phyloP scores from a whole-genome alignment of 2,797 vertebrate genomes.

The Pseudochirops cupreus region DNA sequence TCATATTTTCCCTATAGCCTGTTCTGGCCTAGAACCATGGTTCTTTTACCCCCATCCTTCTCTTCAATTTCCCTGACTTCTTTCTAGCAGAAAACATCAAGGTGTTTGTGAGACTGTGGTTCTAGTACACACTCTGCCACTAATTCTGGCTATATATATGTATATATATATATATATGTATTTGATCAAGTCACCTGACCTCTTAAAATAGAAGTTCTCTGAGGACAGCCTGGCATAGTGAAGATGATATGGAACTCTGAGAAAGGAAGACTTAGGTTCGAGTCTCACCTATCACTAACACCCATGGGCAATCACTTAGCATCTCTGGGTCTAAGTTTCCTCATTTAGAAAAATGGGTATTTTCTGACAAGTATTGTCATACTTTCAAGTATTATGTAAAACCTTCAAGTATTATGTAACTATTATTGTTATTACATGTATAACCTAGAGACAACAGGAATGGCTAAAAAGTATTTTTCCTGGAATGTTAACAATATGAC shows the following conservation, averaged over 20 bases:
- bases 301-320: conserved; percentile 15
- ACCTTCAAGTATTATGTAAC: not conserved
- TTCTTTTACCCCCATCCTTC: not conserved
- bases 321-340: conserved; percentile 34
- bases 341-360: conserved; percentile 27
- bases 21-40: not conserved
- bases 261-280: not conserved
- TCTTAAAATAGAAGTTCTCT: not conserved
- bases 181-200: not conserved
- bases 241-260: not conserved
- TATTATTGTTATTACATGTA: not conserved
- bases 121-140: not conserved
- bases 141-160: too few species aligned
- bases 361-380: not conserved
- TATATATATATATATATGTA: too few species aligned
- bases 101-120: not conserved
- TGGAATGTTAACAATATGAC: conserved; percentile 55
- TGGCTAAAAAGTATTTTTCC: conserved; percentile 58
- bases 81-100: too few species aligned
- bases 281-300: not conserved
- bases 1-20: not conserved
- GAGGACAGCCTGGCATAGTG: not conserved
- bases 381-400: too few species aligned
- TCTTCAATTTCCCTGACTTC: not conserved
- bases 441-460: conserved; percentile 35